Percentiles rank a stretch among this genome's conserved stretches.
These are phyloP conservation scores for Oopsacas minuta DNA, from an alignment of 37 sponge, comb jelly and placozoan species.

Conservation along the genomic window DNA sequence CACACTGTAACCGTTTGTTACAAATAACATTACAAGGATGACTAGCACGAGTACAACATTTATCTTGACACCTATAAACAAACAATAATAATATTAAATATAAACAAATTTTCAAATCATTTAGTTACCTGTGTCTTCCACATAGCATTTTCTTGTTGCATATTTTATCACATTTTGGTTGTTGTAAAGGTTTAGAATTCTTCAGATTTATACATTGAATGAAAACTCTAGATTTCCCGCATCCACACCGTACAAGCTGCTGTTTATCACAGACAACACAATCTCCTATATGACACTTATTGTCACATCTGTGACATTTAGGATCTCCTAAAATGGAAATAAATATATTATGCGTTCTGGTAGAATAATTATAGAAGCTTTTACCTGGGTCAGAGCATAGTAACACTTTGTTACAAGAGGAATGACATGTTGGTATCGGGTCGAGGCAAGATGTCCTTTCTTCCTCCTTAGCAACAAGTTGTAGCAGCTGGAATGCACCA, in stretches of 20 bases:
- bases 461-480: constrained; percentile 27
- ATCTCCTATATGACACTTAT: constrained; percentile 54
- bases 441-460: constrained; percentile 70
- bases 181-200: background rate
- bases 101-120: background rate
- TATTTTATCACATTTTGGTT: constrained; percentile 36
- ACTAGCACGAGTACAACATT: background rate
- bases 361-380: background rate
- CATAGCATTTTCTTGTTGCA: constrained; percentile 71
- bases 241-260: constrained; percentile 39
- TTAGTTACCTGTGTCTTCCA: constrained; percentile 55
- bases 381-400: constrained; percentile 44
- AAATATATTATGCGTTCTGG: no score
- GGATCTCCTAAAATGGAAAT: background rate
- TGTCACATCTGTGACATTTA: constrained; percentile 45
- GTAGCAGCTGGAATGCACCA: constrained; percentile 42
- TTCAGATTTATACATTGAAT: background rate
- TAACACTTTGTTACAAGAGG: constrained; percentile 38
- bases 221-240: constrained; percentile 30
- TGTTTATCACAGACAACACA: constrained; percentile 55
- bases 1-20: constrained; percentile 40
- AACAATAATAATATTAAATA: no score
- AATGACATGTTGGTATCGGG: constrained; percentile 65
- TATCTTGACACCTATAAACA: background rate
- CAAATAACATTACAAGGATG: constrained; percentile 38